These are phyloP conservation scores for Alca torda DNA, from an alignment of 2,797 vertebrate species.

Conservation along the genomic window DNA sequence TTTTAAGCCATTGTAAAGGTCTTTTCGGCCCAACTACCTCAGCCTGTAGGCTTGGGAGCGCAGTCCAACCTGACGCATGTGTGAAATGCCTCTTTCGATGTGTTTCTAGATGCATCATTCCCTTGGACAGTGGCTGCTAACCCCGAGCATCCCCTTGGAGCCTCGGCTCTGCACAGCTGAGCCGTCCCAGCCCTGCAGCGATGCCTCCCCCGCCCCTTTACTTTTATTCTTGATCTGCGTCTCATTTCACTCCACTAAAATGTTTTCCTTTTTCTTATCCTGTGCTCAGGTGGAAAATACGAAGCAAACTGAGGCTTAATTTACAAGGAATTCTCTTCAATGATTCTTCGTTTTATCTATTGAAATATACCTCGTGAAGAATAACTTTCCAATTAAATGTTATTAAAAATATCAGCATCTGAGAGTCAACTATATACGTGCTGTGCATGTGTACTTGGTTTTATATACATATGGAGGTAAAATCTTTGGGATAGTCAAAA, in stretches of 20 bases:
- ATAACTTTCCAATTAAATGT: background rate
- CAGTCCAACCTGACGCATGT: background rate
- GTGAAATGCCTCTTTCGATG: background rate
- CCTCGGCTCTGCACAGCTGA: background rate
- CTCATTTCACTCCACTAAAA: background rate
- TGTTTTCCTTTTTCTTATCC: background rate
- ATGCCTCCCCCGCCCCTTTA: background rate
- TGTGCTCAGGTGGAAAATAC: background rate
- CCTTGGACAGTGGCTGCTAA: background rate
- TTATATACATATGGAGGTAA: background rate
- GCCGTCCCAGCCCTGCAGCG: background rate
- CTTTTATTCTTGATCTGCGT: background rate
- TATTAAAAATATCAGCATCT: background rate
- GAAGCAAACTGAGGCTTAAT: background rate
- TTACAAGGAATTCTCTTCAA: background rate
- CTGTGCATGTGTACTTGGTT: background rate
- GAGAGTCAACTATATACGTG: background rate
- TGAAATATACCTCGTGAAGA: background rate
- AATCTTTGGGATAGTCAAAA: background rate
- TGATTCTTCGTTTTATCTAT: background rate
- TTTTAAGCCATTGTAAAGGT: background rate
- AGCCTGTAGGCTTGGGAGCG: accelerated
- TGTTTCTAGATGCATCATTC: background rate
- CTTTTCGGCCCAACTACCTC: background rate
- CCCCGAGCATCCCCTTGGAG: background rate